Base-by-base conservation (phyloP, 1,140 invertebrate species). In the Anastrepha obliqua region DNA sequence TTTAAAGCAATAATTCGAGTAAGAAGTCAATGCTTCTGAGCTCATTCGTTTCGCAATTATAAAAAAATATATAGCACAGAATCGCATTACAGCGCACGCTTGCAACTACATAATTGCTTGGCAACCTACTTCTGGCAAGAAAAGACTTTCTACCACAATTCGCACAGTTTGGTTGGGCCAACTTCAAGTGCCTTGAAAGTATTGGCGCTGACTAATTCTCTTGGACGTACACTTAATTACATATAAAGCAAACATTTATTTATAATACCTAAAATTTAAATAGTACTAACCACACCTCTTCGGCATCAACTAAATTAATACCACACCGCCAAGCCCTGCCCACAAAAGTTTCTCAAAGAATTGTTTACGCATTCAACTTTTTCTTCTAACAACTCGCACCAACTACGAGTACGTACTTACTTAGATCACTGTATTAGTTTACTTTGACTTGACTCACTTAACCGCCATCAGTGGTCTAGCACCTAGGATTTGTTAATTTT, bases 61-160 rank as follows among this genome's bases (percentile, higher is more conserved):
- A 42, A 47, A 74, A 47, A 74, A 47, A 74, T 47, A 47, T 74
- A 42, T 74, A 4, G 39, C 67, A 17, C 67, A 17, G 17, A 74
- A 42, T 39, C 67, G 13, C 67, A 74, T 44, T 44, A 44, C 42
- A 74, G 39, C 67, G 67, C 42, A 74, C 67, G 67, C 17, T 74
- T 17, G 67, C 15, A 17, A 42, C 67, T 42, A n/a, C n/a, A n/a
- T n/a, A 44, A 74, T 44, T 74, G 15, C 67, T n/a, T 74, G 67
- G 42, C 67, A 74, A 74, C 67, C 67, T 74, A 74, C 67, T 74
- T 74, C 44, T n/a, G 44, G 67, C 11, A 17, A 13, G 67, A 44
- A n/a, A 74, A 44, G 67, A 74, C 67, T 74, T 74, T 74, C 67
- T 47, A 74, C 42, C 17, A 44, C 39, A 74, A 15, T 74, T 74